Conservation (phyloP, 2,888 invertebrate genomes). For the Parnassius smintheus region DNA sequence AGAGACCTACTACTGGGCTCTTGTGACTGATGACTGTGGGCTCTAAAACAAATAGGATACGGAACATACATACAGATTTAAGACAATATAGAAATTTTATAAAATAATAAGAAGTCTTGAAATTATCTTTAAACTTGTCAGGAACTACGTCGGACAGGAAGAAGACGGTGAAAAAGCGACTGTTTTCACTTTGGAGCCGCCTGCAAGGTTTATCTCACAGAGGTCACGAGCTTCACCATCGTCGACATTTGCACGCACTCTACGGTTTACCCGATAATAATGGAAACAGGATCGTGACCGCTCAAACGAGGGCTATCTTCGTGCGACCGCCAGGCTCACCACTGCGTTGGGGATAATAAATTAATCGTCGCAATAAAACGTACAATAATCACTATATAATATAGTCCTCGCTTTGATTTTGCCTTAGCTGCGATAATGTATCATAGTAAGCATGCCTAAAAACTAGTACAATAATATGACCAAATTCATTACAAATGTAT, state of each 20-base stretch:
- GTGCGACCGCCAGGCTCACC: conserved; percentile 74
- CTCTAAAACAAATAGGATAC: no score
- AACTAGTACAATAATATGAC: conserved; percentile 68
- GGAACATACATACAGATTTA: no score
- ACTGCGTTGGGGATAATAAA: conserved; percentile 65
- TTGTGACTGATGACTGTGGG: no score
- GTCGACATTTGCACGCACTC: conserved; percentile 66
- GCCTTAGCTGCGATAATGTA: not conserved
- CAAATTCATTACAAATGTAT: conserved; percentile 38
- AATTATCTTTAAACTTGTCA: conserved; percentile 36
- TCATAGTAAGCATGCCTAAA: conserved; percentile 1
- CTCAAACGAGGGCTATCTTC: conserved; percentile 64
- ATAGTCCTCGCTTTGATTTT: conserved; percentile 13
- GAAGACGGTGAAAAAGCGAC: conserved; percentile 59
- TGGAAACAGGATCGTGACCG: conserved; percentile 55
- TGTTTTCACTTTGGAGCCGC: conserved; percentile 73
- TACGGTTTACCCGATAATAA: conserved; percentile 63
- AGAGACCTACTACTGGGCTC: no score
- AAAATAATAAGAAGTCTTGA: not conserved
- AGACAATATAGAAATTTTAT: no score
- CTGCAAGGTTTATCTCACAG: conserved; percentile 68
- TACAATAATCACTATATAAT: conserved; percentile 24
- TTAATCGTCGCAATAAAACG: conserved; percentile 19
- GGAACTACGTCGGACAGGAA: conserved; percentile 45
- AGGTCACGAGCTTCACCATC: conserved; percentile 67